Base-by-base conservation (phyloP, 1,140 invertebrate genomes). In the Caenorhabditis brenneri region DNA sequence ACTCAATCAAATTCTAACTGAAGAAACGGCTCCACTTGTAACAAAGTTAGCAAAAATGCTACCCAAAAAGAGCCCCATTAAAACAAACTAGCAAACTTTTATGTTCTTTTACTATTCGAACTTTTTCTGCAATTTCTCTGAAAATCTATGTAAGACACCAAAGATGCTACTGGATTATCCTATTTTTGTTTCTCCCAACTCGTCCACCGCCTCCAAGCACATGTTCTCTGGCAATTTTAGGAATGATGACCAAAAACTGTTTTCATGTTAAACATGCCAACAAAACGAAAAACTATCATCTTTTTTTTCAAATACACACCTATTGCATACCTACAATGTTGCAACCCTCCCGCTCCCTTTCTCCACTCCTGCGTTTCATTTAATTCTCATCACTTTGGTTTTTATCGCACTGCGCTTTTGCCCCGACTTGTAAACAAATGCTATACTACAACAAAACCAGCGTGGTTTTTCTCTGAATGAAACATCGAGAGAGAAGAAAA, bases 271-370 rank as follows among this genome's bases (percentile, higher is more conserved):
- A 16, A 16, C 29, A 33, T 16, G 36, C 24, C n/a, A 65, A 10
- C 12, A 65, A 5, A 24, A 42, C 33, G 15, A 15, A 24, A 24
- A 22, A 74, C 36, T 42, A 74, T 39, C 65, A 42, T 46, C 65
- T 74, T 46, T 42, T 46, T 4, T 10, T 36, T 24, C 53, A 24
- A 29, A 65, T 27, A 65, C 31, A 65, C 36, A 24, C n/a, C n/a
- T n/a, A n/a, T n/a, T n/a, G n/a, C n/a, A 46, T 74, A 74, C 65
- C 65, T 42, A 74, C 36, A 65, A 65, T 65, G 58, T 65, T 65
- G 58, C 58, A 1, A 33, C 36, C 22, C 65, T 16, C 65, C 12
- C 33, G n/a, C n/a, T n/a, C n/a, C n/a, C n/a, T n/a, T n/a, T n/a
- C n/a, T n/a, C 36, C 36, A 36, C 33, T 15, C 65, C 65, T 6